Conservation (phyloP, 2,113 vertebrate species). For the Siphamia tubifer region DNA sequence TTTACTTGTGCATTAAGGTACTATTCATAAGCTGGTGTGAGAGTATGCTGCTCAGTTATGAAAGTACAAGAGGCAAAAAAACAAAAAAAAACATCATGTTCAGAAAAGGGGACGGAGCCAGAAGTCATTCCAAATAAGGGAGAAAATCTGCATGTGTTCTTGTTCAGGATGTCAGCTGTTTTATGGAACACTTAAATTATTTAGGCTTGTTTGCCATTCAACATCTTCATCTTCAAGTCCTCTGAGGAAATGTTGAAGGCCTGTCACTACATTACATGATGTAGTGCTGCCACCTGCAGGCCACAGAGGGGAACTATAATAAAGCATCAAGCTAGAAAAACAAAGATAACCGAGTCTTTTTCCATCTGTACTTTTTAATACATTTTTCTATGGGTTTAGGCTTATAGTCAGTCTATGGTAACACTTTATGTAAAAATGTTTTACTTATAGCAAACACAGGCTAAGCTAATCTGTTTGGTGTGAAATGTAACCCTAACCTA, state of each 20-base stretch:
- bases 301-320: neutral
- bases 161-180: conserved; percentile 35
- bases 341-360: too few species aligned
- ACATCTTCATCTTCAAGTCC: conserved; percentile 11
- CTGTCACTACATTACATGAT: neutral
- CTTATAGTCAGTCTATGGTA: too few species aligned
- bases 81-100: neutral
- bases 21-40: neutral
- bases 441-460: too few species aligned
- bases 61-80: neutral
- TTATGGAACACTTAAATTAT: conserved; percentile 57
- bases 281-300: conserved; percentile 64
- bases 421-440: too few species aligned
- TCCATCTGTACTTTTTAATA: too few species aligned
- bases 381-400: too few species aligned
- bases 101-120: neutral
- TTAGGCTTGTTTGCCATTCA: conserved; percentile 26
- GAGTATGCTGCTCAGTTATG: neutral
- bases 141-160: conserved; percentile 7
- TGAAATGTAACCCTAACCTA: too few species aligned
- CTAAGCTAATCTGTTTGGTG: too few species aligned
- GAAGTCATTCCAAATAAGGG: neutral
- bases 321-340: too few species aligned
- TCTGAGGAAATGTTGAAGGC: neutral
- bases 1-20: neutral